Conservation (phyloP, 2,113 vertebrate genomes). For the Phocoena sinus region DNA sequence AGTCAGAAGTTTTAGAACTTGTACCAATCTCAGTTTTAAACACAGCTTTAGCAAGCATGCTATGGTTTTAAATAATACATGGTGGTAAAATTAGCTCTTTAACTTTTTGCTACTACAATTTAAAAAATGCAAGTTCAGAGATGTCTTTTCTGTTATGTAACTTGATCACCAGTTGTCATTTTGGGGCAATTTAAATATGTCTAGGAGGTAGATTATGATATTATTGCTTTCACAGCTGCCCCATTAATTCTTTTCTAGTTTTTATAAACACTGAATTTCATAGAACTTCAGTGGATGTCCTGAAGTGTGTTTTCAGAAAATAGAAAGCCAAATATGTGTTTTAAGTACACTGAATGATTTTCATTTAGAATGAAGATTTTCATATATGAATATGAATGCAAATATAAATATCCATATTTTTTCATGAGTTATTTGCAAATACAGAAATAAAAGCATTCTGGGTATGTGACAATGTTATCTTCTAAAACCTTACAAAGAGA, state of each 20-base stretch:
- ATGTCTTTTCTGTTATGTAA: background rate
- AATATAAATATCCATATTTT: background rate
- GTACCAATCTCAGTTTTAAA: background rate
- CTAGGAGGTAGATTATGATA: background rate
- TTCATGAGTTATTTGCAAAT: background rate
- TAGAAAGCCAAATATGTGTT: background rate
- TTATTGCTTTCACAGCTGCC: background rate
- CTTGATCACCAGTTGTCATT: background rate
- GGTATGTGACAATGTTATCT: background rate
- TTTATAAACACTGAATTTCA: background rate
- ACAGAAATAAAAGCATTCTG: background rate
- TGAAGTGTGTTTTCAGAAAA: conserved; percentile 36
- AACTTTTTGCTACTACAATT: background rate
- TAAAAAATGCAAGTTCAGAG: background rate
- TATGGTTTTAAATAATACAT: background rate
- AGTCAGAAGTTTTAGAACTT: background rate
- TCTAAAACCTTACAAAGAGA: conserved; percentile 5
- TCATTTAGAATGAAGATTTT: conserved; percentile 35
- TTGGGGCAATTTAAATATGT: background rate
- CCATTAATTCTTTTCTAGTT: background rate
- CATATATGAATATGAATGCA: background rate
- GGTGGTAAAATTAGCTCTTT: background rate
- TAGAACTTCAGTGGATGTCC: conserved; percentile 15
- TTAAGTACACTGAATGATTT: background rate
- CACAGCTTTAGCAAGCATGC: background rate